A percentile compares a stretch with the other conserved stretches of the same genome.
Evolutionary conservation across 2,797 vertebrate genomes (phyloP).

Genomic region (Emys orbicularis): DNA sequence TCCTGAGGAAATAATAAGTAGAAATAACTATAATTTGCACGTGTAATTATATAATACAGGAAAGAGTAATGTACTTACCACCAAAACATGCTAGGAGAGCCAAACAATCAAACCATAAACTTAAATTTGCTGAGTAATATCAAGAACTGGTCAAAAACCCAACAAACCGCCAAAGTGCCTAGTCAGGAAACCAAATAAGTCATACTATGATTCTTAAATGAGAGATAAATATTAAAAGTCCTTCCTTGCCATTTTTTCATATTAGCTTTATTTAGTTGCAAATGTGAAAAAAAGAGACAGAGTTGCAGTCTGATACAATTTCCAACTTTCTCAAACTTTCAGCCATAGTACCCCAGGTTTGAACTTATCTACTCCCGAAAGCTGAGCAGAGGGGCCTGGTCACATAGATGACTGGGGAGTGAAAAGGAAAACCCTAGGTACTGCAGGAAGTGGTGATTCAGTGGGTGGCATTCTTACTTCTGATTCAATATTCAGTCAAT

Average conservation of each 20-base stretch:
- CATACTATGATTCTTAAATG: background rate
- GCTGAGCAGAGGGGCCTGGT: background rate
- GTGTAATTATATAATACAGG: constrained; percentile 12
- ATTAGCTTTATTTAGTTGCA: background rate
- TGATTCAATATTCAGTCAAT: background rate
- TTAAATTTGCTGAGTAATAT: constrained; percentile 38
- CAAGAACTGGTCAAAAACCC: constrained; percentile 1
- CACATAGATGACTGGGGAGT: background rate
- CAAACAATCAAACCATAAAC: constrained; percentile 17
- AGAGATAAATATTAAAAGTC: background rate
- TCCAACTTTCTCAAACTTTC: background rate
- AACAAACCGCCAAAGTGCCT: background rate
- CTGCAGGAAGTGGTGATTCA: background rate
- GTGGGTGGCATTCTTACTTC: background rate
- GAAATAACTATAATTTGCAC: constrained; percentile 25
- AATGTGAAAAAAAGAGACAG: background rate
- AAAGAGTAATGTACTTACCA: constrained; percentile 37
- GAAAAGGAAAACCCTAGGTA: background rate
- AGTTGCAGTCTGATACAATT: background rate
- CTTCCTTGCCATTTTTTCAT: background rate
- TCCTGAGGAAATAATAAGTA: constrained; percentile 39
- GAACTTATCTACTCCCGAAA: background rate
- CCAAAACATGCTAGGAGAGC: background rate
- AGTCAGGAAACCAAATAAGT: no score
- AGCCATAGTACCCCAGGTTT: background rate